Evolutionary conservation across 1,140 invertebrate genomes (phyloP), one percentile per base, ranked within the genome.

Genomic region (Agrilus planipennis): DNA sequence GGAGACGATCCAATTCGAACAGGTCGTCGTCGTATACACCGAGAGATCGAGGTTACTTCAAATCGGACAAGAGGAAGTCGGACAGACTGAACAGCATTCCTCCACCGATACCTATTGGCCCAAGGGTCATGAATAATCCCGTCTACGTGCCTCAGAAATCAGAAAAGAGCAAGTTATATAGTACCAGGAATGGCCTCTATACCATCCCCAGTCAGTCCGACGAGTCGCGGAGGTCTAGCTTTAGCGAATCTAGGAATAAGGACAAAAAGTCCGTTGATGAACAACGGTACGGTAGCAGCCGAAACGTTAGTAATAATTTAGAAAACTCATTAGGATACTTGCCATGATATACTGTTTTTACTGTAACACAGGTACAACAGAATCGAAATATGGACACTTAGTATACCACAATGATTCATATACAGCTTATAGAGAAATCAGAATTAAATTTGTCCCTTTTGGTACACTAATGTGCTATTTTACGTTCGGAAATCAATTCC

Each of bases 241-340:
- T 46, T n/a, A 40, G 46, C 25, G 50, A 49, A 21, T 6, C 27
- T 35, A 23, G 41, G 40, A 4, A 41, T 30, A 16, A 39, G 39
- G 18, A 28, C 28, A 30, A 53, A 12, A 31, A 39, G 10, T 6
- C 15, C 17, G 16, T 31, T n/a, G 25, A 46, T 6, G 31, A 45
- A 10, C 50, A 45, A 17, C 48, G 49, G n/a, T n/a, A n/a, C n/a
- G n/a, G n/a, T n/a, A n/a, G n/a, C n/a, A n/a, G n/a, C n/a, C n/a
- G n/a, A n/a, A n/a, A n/a, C 32, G 32, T 53, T 9, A 55, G 52
- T 39, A 53, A 37, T 35, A 63, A 62, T 47, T 57, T 72, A 31
- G 69, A 71, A 49, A 64, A 65, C 39, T 70, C 69, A n/a, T 57
- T 72, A 3, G 70, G 70, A 9, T 72, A 72, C 45, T 42, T 72